Percentiles rank a stretch among this genome's conserved stretches.
Evolutionary conservation across 2,113 vertebrate genomes (phyloP).

Genomic region (Myxocyprinus asiaticus): DNA sequence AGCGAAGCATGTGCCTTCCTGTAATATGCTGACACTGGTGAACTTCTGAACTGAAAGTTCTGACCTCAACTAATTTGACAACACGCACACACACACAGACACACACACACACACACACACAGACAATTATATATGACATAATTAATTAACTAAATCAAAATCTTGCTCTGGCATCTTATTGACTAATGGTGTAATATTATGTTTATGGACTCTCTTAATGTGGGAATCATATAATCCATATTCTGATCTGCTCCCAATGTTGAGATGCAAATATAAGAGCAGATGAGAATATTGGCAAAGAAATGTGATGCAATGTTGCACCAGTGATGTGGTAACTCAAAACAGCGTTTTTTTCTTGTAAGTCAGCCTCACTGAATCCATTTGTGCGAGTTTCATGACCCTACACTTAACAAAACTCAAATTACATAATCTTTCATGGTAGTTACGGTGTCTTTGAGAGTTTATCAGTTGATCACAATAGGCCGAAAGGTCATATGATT

Average conservation of each 20-base stretch:
- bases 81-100: neutral
- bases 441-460: neutral
- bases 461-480: neutral
- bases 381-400: neutral
- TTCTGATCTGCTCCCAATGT: no score
- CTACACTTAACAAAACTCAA: constrained; percentile 1
- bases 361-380: neutral
- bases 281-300: no score
- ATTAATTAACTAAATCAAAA: no score
- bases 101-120: no score
- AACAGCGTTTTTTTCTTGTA: neutral
- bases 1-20: neutral
- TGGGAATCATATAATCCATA: no score
- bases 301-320: neutral
- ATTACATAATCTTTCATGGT: neutral
- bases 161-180: no score
- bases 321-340: neutral
- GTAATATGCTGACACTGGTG: constrained; percentile 9
- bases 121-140: no score
- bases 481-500: constrained; percentile 10
- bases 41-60: neutral
- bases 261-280: no score
- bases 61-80: constrained; percentile 8
- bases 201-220: no score
- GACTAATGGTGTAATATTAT: no score